Percentiles rank a stretch among this genome's conserved stretches.
Evolutionary conservation across 2,797 vertebrate genomes (phyloP).

Genomic region (Carduelis carduelis): DNA sequence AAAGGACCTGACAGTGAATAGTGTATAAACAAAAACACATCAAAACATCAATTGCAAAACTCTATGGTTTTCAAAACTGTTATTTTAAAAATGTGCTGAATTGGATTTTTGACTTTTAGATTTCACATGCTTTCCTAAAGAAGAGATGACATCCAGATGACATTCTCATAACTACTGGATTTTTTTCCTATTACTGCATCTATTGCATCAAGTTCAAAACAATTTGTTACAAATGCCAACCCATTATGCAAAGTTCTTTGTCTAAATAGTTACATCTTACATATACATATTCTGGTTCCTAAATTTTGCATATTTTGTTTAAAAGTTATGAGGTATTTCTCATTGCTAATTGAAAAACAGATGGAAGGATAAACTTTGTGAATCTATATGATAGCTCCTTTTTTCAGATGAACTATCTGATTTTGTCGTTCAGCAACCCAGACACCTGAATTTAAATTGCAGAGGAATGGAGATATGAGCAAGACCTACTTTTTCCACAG

Average conservation of each 20-base stretch:
- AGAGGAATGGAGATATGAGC: neutral
- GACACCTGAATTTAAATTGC: neutral
- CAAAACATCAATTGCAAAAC: neutral
- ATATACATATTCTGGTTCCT: neutral
- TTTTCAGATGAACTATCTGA: neutral
- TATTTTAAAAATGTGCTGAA: neutral
- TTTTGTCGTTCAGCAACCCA: neutral
- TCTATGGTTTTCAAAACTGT: neutral
- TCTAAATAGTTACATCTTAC: neutral
- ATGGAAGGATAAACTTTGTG: neutral
- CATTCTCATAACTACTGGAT: neutral
- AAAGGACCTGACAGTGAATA: neutral
- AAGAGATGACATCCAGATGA: neutral
- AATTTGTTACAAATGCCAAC: neutral
- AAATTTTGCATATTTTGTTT: neutral
- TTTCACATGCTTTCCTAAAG: neutral
- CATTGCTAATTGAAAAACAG: neutral
- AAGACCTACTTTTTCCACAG: neutral
- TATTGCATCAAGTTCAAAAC: neutral
- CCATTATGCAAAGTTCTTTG: neutral
- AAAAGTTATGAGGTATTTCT: neutral
- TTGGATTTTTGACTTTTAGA: neutral
- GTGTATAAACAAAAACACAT: neutral
- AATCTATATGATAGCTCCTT: neutral
- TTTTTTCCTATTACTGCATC: neutral